Conservation (phyloP, 2,797 vertebrate species). For the Rhabdomys pumilio region DNA sequence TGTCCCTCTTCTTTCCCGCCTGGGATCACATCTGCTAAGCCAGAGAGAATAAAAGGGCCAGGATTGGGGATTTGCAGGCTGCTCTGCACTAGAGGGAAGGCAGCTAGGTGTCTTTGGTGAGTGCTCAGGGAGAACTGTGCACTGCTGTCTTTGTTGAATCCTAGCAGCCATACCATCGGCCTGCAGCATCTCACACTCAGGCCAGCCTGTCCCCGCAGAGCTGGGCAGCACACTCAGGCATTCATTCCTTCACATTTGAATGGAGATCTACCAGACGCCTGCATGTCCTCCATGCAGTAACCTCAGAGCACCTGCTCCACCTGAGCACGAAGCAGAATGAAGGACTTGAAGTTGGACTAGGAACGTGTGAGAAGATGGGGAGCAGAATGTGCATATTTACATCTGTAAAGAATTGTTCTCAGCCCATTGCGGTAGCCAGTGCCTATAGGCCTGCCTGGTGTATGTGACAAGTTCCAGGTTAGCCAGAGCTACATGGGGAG, state of each 20-base stretch:
- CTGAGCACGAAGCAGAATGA: not conserved
- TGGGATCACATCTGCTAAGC: not conserved
- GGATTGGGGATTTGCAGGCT: not conserved
- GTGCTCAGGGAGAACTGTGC: not conserved
- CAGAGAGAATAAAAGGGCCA: not conserved
- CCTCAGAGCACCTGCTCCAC: not conserved
- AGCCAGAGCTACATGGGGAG: not conserved
- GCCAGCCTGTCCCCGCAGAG: not conserved
- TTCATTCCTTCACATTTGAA: not conserved
- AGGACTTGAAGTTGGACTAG: not conserved
- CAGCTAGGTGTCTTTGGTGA: not conserved
- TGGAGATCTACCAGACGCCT: not conserved
- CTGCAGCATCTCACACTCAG: no score
- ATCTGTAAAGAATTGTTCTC: not conserved
- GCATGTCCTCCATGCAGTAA: not conserved
- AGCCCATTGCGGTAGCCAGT: not conserved
- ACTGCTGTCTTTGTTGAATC: not conserved
- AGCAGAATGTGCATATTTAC: not conserved
- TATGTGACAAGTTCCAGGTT: not conserved
- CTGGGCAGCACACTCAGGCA: not conserved
- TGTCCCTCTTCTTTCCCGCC: no score
- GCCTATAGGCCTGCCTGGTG: not conserved
- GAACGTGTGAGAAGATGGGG: not conserved
- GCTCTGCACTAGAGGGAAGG: not conserved
- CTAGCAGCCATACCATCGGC: not conserved